Percentiles rank a stretch among this genome's conserved stretches.
These are phyloP conservation scores for Procambarus virginalis DNA, from an alignment of 1,140 invertebrate genomes.

Conservation along the genomic window DNA sequence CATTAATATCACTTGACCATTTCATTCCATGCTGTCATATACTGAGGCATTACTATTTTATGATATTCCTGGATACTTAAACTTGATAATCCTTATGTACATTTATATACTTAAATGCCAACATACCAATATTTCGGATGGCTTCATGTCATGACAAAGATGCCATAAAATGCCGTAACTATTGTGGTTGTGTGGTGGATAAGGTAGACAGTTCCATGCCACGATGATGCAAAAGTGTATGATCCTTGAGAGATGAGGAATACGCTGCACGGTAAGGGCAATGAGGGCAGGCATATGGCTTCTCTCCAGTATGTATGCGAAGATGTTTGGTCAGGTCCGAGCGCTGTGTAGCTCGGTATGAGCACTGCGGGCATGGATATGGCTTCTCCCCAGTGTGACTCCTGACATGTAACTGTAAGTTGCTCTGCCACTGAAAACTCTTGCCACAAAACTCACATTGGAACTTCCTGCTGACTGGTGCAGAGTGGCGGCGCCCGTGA, in stretches of 20 bases:
- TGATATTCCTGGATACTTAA: neutral
- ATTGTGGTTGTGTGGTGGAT: constrained; percentile 22
- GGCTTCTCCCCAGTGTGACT: constrained; percentile 62
- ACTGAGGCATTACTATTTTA: neutral
- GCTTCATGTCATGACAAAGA: neutral
- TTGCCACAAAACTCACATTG: constrained; percentile 59
- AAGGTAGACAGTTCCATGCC: constrained; percentile 18
- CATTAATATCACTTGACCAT: constrained; percentile 1
- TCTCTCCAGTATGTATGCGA: constrained; percentile 57
- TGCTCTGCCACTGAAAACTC: constrained; percentile 58
- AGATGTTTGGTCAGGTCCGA: constrained; percentile 59
- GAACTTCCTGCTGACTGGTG: constrained; percentile 30
- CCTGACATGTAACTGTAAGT: constrained; percentile 48
- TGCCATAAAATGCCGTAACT: neutral
- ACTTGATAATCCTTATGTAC: neutral
- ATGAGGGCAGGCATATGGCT: constrained; percentile 56
- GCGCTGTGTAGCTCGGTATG: constrained; percentile 48
- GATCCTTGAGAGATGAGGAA: constrained; percentile 48
- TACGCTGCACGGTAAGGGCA: constrained; percentile 57
- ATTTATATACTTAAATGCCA: constrained; percentile 19
- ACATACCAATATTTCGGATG: constrained; percentile 18
- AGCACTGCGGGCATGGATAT: constrained; percentile 46
- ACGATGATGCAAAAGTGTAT: constrained; percentile 43
- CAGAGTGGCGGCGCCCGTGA: neutral
- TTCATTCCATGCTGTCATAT: neutral